Evolutionary conservation across 2,113 vertebrate genomes (phyloP), one percentile per base, ranked within the genome.

Genomic region (Equus quagga): DNA sequence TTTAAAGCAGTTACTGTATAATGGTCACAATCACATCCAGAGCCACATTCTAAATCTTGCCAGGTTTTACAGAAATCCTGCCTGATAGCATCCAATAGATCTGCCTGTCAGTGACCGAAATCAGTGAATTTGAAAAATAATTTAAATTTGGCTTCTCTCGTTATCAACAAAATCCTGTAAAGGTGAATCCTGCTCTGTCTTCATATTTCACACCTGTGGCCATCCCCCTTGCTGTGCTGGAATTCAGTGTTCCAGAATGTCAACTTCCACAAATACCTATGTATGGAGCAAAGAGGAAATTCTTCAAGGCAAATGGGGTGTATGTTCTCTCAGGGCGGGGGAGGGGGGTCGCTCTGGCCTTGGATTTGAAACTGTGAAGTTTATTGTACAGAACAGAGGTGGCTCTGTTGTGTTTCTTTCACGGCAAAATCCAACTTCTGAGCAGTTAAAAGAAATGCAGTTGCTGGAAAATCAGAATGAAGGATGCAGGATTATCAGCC

Each of bases 351-450:
- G 99, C n/a, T 99, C 99, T 46, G 99, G 99, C 5, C 99, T 99
- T 95, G 99, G 99, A n/a, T 98, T 99, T 93, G 99, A 99, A 98
- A 99, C 99, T 0, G 99, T 99, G 67, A 99, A 98, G 96, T 99
- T 99, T 96, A 99, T 99, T 76, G 98, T 98, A 0, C n/a, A 97
- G 54, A 99, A 99, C 6, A 99, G 99, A 85, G 99, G 99, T 15
- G 98, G 98, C 3, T 97, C 94, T 72, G 98, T 99, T 95, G 98
- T 98, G 36, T 99, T 99, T 28, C 96, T 99, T n/a, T 99, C 99
- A 87, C 98, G 99, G 97, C 98, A 98, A 75, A 72, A 18, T 44
- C 97, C 98, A 31, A 99, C 97, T 28, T 65, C 89, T 3, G 98
- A 99, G 93, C 98, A 98, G 64, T 97, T 98, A 85, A 93, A 98